A percentile compares a stretch with the other conserved stretches of the same genome.
These are phyloP conservation scores for Mellilla xanthometata DNA, from an alignment of 2,888 invertebrate genomes.

Conservation along the genomic window DNA sequence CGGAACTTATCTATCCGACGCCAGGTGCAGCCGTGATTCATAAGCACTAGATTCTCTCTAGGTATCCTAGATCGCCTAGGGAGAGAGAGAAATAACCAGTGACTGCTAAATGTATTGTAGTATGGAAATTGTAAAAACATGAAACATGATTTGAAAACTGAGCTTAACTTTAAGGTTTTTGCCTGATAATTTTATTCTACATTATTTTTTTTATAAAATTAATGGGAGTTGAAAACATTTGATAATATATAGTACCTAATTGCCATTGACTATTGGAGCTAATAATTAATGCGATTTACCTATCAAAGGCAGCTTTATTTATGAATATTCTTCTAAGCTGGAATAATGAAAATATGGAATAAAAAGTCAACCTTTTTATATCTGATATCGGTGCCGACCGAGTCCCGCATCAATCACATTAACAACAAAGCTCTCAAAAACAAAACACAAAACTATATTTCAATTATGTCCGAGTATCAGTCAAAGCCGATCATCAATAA, in stretches of 20 bases:
- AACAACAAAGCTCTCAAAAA: constrained; percentile 23
- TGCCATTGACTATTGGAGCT: no score
- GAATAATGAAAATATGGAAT: no score
- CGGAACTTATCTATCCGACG: constrained; percentile 75
- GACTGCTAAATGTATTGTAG: constrained; percentile 21
- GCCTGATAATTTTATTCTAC: no score
- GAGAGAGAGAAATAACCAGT: constrained; percentile 51
- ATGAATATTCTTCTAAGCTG: no score
- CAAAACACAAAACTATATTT: constrained; percentile 34
- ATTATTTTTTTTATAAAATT: no score
- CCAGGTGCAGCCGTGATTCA: constrained; percentile 67
- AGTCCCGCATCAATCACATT: constrained; percentile 29
- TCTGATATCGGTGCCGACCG: no score
- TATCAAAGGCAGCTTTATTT: no score
- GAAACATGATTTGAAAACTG: not conserved
- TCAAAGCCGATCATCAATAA: constrained; percentile 57
- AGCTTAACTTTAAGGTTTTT: no score
- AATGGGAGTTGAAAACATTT: no score
- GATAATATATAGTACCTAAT: no score
- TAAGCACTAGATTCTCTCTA: constrained; percentile 36
- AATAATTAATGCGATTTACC: no score
- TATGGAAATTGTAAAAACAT: constrained; percentile 22
- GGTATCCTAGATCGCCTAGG: constrained; percentile 17
- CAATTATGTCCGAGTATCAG: constrained; percentile 35
- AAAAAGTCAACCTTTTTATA: no score